Conservation (phyloP, 1,140 invertebrate genomes). For the Papilio glaucus region DNA sequence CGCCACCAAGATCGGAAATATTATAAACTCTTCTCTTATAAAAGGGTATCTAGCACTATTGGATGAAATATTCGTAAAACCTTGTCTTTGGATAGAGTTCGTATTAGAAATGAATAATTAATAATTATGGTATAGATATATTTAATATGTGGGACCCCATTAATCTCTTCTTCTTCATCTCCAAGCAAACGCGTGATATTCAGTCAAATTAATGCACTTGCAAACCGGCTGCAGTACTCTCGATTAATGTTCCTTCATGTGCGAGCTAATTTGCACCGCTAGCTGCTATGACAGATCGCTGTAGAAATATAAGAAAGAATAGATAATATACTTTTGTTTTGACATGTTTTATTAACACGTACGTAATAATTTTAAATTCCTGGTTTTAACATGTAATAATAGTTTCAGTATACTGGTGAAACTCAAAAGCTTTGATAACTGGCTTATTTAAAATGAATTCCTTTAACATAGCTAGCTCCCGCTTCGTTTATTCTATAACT, state of each 20-base stretch:
- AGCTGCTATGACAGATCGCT: conserved; percentile 2
- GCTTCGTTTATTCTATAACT: not conserved
- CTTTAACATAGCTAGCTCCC: not conserved
- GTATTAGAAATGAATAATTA: too few relatives aligned
- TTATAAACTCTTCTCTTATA: too few relatives aligned
- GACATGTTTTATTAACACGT: conserved; percentile 12
- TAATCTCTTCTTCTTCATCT: not conserved
- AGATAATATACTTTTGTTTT: conserved; percentile 13
- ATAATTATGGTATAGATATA: too few relatives aligned
- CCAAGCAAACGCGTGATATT: conserved; percentile 1
- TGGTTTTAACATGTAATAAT: not conserved
- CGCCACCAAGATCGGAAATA: too few relatives aligned
- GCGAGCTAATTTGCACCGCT: conserved; percentile 33
- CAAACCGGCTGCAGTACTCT: conserved; percentile 27
- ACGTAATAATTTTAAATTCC: not conserved
- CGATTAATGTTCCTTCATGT: conserved; percentile 43
- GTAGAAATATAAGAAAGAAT: not conserved
- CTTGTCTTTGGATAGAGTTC: too few relatives aligned
- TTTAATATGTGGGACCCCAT: not conserved
- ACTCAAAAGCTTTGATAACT: not conserved
- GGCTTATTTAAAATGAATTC: not conserved
- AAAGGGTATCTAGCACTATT: too few relatives aligned
- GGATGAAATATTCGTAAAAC: too few relatives aligned
- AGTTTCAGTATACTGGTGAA: not conserved
- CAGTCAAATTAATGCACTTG: conserved; percentile 24